phyloP scores from a whole-genome alignment of 2,797 vertebrate genomes.

The Neostethus bicornis region DNA sequence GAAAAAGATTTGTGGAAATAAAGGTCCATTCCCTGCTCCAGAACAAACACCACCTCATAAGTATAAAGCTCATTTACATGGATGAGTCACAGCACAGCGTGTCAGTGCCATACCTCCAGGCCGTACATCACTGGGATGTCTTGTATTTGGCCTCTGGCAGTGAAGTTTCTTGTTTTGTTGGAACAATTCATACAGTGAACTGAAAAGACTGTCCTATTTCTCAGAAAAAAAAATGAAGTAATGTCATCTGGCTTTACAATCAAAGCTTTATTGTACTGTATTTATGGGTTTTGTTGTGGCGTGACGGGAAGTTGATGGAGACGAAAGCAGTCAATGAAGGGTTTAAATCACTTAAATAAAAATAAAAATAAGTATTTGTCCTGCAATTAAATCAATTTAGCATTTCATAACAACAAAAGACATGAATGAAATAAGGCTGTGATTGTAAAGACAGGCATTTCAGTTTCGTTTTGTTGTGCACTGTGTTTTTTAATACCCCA shows the following conservation, averaged over 20 bases:
- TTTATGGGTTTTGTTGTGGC: conserved; percentile 10
- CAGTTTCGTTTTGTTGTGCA: no score
- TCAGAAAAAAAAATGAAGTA: conserved; percentile 21
- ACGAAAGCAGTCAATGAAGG: conserved; percentile 6
- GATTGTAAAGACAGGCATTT: no score
- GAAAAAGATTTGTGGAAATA: conserved; percentile 49
- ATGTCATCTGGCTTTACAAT: conserved; percentile 12
- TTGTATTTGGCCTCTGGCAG: conserved; percentile 21
- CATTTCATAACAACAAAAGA: conserved; percentile 1
- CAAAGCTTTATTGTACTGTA: conserved; percentile 20
- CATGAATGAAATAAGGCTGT: no score
- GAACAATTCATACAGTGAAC: conserved; percentile 36
- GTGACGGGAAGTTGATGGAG: conserved; percentile 13
- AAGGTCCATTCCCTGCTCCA: conserved; percentile 45
- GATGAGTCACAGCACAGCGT: conserved; percentile 51
- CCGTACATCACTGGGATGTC: conserved; percentile 37
- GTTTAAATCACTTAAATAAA: conserved; percentile 13
- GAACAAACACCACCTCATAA: conserved; percentile 47
- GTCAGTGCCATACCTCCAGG: conserved; percentile 36
- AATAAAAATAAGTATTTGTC: conserved; percentile 2
- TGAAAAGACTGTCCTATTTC: conserved; percentile 23
- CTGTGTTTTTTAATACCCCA: no score
- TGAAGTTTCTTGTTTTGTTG: conserved; percentile 20
- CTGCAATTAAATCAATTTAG: conserved; percentile 2
- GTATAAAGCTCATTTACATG: conserved; percentile 60